Evolutionary conservation across 2,888 invertebrate species (phyloP).

Genomic region (Hofmannophila pseudospretella): DNA sequence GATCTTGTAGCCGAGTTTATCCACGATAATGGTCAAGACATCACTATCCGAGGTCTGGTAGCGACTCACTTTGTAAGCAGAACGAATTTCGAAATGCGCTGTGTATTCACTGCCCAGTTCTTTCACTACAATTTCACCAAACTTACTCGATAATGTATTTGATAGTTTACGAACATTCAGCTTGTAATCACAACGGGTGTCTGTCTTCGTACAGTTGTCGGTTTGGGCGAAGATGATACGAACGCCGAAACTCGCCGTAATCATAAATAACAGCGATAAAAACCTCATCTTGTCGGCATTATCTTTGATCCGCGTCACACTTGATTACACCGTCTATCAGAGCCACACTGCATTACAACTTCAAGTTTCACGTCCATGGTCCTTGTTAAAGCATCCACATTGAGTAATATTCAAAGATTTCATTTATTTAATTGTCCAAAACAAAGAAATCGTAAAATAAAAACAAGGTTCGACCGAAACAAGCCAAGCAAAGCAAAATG

Average conservation of each 20-base stretch:
- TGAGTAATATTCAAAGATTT: conserved; percentile 4
- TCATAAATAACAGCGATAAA: conserved; percentile 51
- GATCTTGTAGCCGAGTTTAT: conserved; percentile 60
- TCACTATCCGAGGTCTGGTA: conserved; percentile 51
- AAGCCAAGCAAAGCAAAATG: neutral
- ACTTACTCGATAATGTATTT: conserved; percentile 50
- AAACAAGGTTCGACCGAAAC: neutral
- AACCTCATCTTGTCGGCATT: conserved; percentile 62
- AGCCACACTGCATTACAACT: conserved; percentile 7
- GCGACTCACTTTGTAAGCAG: conserved; percentile 56
- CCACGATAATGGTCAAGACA: conserved; percentile 45
- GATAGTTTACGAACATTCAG: conserved; percentile 52
- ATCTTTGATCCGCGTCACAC: conserved; percentile 38
- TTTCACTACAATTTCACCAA: conserved; percentile 57
- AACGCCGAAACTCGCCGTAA: conserved; percentile 39
- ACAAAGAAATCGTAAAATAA: conserved; percentile 2
- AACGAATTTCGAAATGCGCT: conserved; percentile 55
- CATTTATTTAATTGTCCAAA: conserved; percentile 5
- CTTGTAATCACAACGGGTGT: conserved; percentile 58
- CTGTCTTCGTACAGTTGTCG: conserved; percentile 56
- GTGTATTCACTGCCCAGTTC: conserved; percentile 65
- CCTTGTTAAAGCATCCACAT: neutral
- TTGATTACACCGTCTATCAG: conserved; percentile 18
- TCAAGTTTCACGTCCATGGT: conserved; percentile 6
- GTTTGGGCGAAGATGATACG: conserved; percentile 43